Evolutionary conservation across 2,888 invertebrate genomes (phyloP).

Genomic region (Ophion obscuratus): DNA sequence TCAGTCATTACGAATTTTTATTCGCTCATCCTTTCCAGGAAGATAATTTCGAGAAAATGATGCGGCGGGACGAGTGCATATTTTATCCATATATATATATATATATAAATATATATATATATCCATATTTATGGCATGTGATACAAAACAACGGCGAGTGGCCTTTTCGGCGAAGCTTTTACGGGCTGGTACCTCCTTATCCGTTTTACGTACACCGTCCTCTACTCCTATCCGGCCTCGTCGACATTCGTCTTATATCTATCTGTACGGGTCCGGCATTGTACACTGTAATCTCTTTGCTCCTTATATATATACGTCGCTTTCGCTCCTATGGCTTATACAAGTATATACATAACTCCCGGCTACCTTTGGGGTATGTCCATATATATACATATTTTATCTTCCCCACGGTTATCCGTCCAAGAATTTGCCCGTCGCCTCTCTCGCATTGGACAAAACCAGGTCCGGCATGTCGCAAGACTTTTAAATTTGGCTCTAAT

Average conservation of each 20-base stretch:
- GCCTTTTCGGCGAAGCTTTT: conserved; percentile 52
- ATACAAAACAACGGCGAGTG: conserved; percentile 14
- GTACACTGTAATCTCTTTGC: conserved; percentile 4
- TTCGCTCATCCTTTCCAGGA: conserved; percentile 13
- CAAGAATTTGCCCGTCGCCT: conserved; percentile 28
- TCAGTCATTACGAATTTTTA: conserved; percentile 67
- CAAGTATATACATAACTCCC: background rate
- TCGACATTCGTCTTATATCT: background rate
- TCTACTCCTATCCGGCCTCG: background rate
- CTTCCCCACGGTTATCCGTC: conserved; percentile 54
- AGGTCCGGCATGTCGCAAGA: conserved; percentile 32
- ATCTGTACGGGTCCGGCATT: background rate
- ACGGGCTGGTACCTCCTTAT: conserved; percentile 60
- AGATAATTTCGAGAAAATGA: background rate
- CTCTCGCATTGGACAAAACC: conserved; percentile 17
- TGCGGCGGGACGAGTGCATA: background rate
- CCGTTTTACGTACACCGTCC: conserved; percentile 27
- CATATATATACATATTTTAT: conserved; percentile 32
- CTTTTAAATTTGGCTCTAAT: conserved; percentile 56
- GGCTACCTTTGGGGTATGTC: background rate
- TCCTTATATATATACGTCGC: background rate
- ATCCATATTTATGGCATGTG: background rate
- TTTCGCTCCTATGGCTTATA: background rate
- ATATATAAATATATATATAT: conserved; percentile 35
- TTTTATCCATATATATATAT: conserved; percentile 15